Evolutionary conservation across 2,113 vertebrate species (phyloP).

Genomic region (Nycticorax nycticorax): DNA sequence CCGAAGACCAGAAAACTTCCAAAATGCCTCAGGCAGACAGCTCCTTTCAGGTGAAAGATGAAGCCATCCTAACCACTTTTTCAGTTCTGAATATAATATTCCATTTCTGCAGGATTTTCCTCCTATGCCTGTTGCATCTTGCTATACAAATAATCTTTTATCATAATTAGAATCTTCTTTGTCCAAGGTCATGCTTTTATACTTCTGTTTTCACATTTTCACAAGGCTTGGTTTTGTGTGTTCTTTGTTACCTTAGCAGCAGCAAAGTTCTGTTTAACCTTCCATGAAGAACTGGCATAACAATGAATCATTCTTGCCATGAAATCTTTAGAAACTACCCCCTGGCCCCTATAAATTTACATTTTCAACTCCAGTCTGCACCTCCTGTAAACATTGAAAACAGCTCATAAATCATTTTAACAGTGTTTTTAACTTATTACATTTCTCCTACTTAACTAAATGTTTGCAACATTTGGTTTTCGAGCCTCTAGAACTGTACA

Average conservation of each 20-base stretch:
- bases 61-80: background rate
- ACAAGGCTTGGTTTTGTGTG: background rate
- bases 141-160: background rate
- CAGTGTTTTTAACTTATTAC: background rate
- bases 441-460: background rate
- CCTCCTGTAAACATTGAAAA: background rate
- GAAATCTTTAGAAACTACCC: background rate
- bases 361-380: background rate
- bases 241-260: constrained; percentile 39
- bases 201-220: background rate
- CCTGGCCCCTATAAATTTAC: background rate
- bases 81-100: background rate
- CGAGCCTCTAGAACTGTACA: background rate
- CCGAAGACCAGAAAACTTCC: background rate
- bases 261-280: constrained; percentile 43
- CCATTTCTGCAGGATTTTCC: background rate
- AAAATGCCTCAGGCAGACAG: background rate
- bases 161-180: background rate
- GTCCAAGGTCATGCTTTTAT: background rate
- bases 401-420: constrained; percentile 10
- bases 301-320: background rate
- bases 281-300: constrained; percentile 6
- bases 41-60: background rate
- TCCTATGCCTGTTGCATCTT: background rate
- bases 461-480: background rate